Evolutionary conservation across 2,113 vertebrate species (phyloP), one percentile per base, ranked within the genome.

Genomic region (Malurus cyaneus): DNA sequence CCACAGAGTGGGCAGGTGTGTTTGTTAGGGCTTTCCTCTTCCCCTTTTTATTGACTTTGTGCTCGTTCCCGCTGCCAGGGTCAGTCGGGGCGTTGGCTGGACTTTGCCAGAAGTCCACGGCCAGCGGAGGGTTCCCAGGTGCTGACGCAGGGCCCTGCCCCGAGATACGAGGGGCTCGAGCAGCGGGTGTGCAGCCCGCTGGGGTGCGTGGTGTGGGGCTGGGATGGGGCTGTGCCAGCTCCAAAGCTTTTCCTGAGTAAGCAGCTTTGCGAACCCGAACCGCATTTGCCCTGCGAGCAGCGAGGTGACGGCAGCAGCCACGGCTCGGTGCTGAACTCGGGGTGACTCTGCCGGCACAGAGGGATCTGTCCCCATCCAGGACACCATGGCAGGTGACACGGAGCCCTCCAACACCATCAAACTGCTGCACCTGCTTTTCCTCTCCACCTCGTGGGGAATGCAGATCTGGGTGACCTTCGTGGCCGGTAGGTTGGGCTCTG

Each of bases 401-500:
- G 98, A 98, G 80, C 98, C 98, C 66, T 96, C 97, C 2, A 82
- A 94, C 64, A 82, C 95, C 2, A 91, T 98, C 88, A 98, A 98
- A 93, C 84, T 98, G 91, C 97, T 98, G 73, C 98, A 98, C 88
- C 97, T 99, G 70, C 32, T 98, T 53, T 94, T 98, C 59, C 98
- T 98, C 47, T 98, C 98, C 70, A 98, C 98, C 59, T 98, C 98
- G 94, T 98, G 98, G 98, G 98, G 98, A 31, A 98, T 98, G 98
- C 98, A 98, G 97, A 97, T 98, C 44, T 98, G 98, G 98, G 97
- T 98, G 94, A 98, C 98, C 69, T 98, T 98, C 31, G 96, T 98
- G 96, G 98, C 98, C 10, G 98, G 98, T 98, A 62, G 71, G 97
- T 97, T 44, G 60, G 2, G 9, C 46, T 49, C 49, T 4, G 1